Conservation (phyloP, 2,888 invertebrate species). For the Tuberolachnus salignus region DNA sequence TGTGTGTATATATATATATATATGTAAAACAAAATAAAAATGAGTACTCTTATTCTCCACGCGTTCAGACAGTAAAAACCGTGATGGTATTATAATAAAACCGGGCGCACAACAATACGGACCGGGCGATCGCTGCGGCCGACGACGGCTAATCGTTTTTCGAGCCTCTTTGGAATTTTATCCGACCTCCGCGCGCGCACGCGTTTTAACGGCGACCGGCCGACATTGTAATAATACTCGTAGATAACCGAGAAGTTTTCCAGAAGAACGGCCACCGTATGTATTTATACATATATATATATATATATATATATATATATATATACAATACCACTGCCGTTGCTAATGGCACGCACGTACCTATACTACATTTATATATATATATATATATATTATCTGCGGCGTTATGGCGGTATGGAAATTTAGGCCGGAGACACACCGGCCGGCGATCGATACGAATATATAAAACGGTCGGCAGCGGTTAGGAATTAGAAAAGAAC, state of each 20-base stretch:
- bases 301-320: no score
- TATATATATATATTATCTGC: background rate
- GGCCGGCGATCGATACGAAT: constrained; percentile 22
- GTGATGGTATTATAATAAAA: no score
- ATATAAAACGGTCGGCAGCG: constrained; percentile 10
- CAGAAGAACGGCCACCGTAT: background rate
- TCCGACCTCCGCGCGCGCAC: background rate
- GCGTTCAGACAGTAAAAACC: no score
- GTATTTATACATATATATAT: no score
- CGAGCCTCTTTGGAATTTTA: background rate
- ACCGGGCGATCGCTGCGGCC: no score
- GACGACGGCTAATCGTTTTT: background rate
- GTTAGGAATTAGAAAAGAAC: constrained; percentile 18
- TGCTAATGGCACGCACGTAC: constrained; percentile 2
- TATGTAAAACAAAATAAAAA: no score
- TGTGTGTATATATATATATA: no score
- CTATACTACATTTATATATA: no score
- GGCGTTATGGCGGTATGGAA: constrained; percentile 31
- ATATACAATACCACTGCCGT: background rate
- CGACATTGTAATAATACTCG: no score
- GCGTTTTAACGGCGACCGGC: background rate
- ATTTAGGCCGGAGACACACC: constrained; percentile 41
- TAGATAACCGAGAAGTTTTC: background rate
- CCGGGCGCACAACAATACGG: no score
- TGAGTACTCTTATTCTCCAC: no score